These are phyloP conservation scores for Alloscopus bannaensis DNA, from an alignment of 2,888 invertebrate genomes.

Conservation along the genomic window DNA sequence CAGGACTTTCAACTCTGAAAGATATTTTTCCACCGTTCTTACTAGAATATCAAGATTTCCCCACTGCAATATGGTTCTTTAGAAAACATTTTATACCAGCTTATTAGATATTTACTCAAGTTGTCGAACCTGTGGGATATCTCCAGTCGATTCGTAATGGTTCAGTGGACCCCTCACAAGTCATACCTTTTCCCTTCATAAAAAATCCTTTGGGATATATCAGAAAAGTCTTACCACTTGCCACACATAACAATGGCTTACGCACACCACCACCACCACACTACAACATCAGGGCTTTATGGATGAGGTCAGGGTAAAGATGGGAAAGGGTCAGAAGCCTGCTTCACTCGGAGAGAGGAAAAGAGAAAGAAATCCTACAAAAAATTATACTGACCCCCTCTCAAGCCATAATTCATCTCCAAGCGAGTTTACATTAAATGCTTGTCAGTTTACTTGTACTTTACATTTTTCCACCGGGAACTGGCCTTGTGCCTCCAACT, in stretches of 20 bases:
- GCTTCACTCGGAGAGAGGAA: constrained; percentile 10
- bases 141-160: constrained; percentile 22
- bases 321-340: constrained; percentile 43
- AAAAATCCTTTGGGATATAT: not conserved
- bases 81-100: constrained; percentile 21
- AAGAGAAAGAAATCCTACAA: not conserved
- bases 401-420: constrained; percentile 70
- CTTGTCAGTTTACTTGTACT: constrained; percentile 66
- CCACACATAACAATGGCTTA: constrained; percentile 1
- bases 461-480: constrained; percentile 25
- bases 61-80: no score
- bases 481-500: no score
- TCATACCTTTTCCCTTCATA: not conserved
- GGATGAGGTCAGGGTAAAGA: constrained; percentile 41
- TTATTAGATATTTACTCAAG: constrained; percentile 31
- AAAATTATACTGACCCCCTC: constrained; percentile 65
- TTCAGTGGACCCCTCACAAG: constrained; percentile 4
- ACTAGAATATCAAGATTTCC: no score
- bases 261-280: no score
- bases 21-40: constrained; percentile 3
- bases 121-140: constrained; percentile 43
- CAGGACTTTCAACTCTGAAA: no score
- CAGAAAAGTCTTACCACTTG: no score
- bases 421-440: constrained; percentile 70
- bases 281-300: constrained; percentile 21